These are phyloP conservation scores for Crotalus viridis DNA, from an alignment of 2,113 vertebrate genomes.

Conservation along the genomic window DNA sequence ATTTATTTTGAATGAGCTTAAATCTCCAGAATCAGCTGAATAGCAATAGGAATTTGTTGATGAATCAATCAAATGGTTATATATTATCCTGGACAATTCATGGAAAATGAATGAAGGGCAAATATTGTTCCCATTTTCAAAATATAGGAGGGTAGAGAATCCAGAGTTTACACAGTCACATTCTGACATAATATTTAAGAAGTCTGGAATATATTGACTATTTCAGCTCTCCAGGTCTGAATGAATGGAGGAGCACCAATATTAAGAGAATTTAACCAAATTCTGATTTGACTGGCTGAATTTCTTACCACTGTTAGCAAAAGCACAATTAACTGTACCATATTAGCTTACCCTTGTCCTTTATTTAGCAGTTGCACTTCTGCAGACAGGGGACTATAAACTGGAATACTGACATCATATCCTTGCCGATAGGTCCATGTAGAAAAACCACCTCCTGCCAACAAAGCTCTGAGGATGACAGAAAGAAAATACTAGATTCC, in stretches of 20 bases:
- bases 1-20: background rate
- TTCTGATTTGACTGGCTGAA: background rate
- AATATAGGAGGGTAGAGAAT: background rate
- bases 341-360: conserved; percentile 83
- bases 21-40: background rate
- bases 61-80: background rate
- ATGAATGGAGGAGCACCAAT: background rate
- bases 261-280: background rate
- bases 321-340: background rate
- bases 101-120: background rate
- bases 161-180: background rate
- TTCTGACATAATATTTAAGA: background rate
- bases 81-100: background rate
- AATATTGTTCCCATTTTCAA: background rate
- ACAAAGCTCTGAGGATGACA: conserved; percentile 80
- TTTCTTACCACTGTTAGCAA: background rate
- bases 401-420: conserved; percentile 97
- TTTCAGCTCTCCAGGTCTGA: background rate
- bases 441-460: conserved; percentile 96
- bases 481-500: background rate
- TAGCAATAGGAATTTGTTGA: background rate
- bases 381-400: conserved; percentile 88
- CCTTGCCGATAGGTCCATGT: conserved; percentile 98
- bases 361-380: conserved; percentile 87
- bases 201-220: background rate